Conservation (phyloP, 2,113 vertebrate species). For the Chamaetylas fuelleborni region DNA sequence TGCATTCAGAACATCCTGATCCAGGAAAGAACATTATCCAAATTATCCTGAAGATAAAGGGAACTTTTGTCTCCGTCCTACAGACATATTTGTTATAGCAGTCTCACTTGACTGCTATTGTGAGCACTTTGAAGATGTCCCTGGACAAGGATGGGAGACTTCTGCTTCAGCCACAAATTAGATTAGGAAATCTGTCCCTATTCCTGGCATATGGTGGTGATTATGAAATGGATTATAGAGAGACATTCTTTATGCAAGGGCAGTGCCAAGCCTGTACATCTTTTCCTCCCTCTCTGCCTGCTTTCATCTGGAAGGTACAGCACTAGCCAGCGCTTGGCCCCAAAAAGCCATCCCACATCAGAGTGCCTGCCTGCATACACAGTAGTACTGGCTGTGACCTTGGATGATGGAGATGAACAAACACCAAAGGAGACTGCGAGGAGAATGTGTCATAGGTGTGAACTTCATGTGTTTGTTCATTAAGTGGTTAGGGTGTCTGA, state of each 20-base stretch:
- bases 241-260: not conserved
- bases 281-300: not conserved
- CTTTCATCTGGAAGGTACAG: not conserved
- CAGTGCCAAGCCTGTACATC: not conserved
- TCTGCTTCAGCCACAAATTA: not conserved
- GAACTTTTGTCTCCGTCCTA: not conserved
- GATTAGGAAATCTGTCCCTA: not conserved
- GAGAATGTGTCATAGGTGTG: not conserved
- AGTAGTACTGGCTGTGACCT: not conserved
- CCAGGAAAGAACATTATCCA: not conserved
- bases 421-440: not conserved
- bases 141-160: not conserved
- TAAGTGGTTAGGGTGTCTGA: not conserved
- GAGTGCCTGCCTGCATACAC: not conserved
- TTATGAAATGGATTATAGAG: not conserved
- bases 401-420: not conserved
- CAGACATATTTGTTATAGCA: not conserved
- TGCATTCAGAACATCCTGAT: not conserved
- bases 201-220: not conserved
- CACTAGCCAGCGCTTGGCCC: not conserved
- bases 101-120: not conserved
- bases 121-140: not conserved
- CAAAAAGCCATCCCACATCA: not conserved
- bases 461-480: not conserved
- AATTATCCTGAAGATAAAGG: not conserved